Base-by-base conservation (phyloP, 1,140 invertebrate genomes). In the Wasmannia auropunctata region DNA sequence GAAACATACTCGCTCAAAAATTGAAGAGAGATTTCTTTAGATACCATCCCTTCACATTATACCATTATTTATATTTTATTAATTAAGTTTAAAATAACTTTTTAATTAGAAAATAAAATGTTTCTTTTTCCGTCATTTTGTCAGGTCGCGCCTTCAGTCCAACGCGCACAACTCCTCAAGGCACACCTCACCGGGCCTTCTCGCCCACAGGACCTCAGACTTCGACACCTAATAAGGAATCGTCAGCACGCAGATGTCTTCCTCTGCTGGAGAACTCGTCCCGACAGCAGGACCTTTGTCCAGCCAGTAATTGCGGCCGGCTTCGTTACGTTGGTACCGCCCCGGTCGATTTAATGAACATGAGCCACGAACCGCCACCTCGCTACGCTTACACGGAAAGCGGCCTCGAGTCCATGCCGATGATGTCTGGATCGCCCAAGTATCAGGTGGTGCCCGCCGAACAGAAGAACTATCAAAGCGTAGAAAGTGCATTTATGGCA, bases 211-310 rank as follows among this genome's bases (percentile, higher is more conserved):
- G 93, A 19, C 92, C 92, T 1, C 93, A 93, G 54, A 94, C 94
- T 0, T 95, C 95, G 22, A 95, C 94, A 0, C 95, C 94, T 4
- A 95, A 94, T 77, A 95, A 95, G 85, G 94, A 95, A 81, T 90
- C 95, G 3, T 94, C 95, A 22, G 95, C 94, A 0, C 86, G 94
- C 28, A 90, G 95, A 85, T 95, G 95, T 86, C 83, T 95, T 37
- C 94, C 95, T 0, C 77, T 95, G 6, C 74, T 91, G 11, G 94
- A 94, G 86, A 91, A 91, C 28, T 89, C 93, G 0, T 86, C 90
- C 0, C 87, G 93, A 7, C 93, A 90, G 11, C 91, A 91, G 72
- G 94, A 93, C 0, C 77, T 91, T 46, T 93, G 91, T 43, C 89
- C 93, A 16, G 90, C 91, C 10, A 89, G 88, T 40, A 95, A 94